Conservation (phyloP, 2,797 vertebrate species). For the Hyperoplus immaculatus region DNA sequence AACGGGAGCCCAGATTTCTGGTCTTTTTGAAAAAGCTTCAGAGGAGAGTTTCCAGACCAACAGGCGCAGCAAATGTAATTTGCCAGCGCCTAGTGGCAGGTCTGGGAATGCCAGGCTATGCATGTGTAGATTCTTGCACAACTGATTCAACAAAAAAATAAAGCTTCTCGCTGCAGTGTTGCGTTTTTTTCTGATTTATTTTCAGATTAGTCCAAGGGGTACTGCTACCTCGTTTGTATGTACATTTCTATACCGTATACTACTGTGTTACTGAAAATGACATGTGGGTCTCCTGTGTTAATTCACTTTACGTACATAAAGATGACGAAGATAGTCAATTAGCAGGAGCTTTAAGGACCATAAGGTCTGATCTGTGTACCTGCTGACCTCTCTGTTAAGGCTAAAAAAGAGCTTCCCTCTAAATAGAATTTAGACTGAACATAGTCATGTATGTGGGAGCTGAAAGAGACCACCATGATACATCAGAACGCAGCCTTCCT, state of each 20-base stretch:
- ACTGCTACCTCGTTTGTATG: background rate
- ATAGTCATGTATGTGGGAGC: constrained; percentile 31
- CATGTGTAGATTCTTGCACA: background rate
- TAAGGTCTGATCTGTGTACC: background rate
- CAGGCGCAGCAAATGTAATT: too few species aligned
- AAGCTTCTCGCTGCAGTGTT: background rate
- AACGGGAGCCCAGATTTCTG: too few species aligned
- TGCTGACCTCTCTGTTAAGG: constrained; percentile 1
- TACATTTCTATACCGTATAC: background rate
- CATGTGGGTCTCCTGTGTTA: background rate
- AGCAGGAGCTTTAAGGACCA: background rate
- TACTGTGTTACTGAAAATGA: background rate
- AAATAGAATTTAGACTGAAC: constrained; percentile 11
- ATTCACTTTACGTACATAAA: background rate
- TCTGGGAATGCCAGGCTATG: too few species aligned
- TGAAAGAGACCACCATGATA: constrained; percentile 31
- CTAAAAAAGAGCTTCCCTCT: constrained; percentile 3
- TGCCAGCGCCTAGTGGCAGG: too few species aligned
- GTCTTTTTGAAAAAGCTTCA: too few species aligned
- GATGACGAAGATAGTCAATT: too few species aligned
- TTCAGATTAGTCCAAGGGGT: background rate
- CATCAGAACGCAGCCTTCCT: constrained; percentile 20
- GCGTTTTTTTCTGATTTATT: background rate
- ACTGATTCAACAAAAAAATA: background rate
- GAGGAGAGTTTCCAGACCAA: too few species aligned